These are phyloP conservation scores for Brenthis ino DNA, from an alignment of 2,888 invertebrate species.

Conservation along the genomic window DNA sequence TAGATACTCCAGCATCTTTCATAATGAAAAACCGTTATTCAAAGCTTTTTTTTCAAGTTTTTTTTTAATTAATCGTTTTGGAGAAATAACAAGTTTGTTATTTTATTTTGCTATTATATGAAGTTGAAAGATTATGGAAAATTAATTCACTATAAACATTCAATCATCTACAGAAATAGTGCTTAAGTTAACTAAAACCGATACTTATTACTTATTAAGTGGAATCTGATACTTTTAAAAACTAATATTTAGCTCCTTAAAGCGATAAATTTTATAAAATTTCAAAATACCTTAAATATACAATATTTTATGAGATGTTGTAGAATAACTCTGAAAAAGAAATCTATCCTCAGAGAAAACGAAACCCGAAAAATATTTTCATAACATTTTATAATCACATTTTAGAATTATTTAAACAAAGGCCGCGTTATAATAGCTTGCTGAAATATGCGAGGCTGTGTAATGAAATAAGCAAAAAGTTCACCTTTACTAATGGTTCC, in stretches of 20 bases:
- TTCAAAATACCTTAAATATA: background rate
- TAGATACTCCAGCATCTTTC: slow-evolving; percentile 47
- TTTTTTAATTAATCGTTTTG: slow-evolving; percentile 20
- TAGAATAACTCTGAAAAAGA: slow-evolving; percentile 4
- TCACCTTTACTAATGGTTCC: slow-evolving; percentile 4
- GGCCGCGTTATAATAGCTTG: slow-evolving; percentile 17
- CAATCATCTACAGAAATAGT: no score
- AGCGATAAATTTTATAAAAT: no score
- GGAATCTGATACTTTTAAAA: no score
- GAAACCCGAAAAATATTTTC: slow-evolving; percentile 19
- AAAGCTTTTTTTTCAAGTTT: slow-evolving; percentile 18
- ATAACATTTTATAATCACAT: slow-evolving; percentile 19
- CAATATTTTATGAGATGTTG: background rate
- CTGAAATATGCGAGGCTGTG: slow-evolving; percentile 25
- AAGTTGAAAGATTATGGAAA: background rate
- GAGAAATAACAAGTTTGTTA: background rate
- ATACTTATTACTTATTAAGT: no score
- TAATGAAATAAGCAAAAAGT: slow-evolving; percentile 24
- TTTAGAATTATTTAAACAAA: slow-evolving; percentile 27
- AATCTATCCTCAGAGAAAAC: slow-evolving; percentile 10
- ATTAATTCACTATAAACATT: background rate
- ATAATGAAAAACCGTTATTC: slow-evolving; percentile 40
- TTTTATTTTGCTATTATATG: slow-evolving; percentile 5
- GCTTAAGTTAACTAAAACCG: no score
- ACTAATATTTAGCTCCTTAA: no score